Percentiles rank a stretch among this genome's conserved stretches.
Conservation (phyloP, 2,113 vertebrate genomes). For the Zosterops japonicus region DNA sequence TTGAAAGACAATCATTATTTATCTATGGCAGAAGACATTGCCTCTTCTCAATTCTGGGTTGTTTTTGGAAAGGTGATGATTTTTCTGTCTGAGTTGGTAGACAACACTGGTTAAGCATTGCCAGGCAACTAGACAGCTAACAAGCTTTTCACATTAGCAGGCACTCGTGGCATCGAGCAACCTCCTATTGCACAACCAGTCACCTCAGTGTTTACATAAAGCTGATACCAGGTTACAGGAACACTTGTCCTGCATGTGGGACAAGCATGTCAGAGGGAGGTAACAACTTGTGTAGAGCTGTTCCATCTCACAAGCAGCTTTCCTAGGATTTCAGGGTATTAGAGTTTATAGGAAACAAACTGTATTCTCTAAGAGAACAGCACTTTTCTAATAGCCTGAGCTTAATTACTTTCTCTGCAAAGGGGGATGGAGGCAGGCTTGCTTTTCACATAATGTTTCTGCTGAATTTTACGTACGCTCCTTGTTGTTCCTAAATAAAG, state of each 20-base stretch:
- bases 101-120: background rate
- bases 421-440: background rate
- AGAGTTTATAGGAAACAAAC: background rate
- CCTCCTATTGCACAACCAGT: background rate
- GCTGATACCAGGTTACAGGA: background rate
- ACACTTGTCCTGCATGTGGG: background rate
- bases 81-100: background rate
- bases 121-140: constrained; percentile 8
- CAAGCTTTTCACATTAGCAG: constrained; percentile 35
- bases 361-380: background rate
- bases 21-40: background rate
- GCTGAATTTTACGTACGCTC: background rate
- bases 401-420: background rate
- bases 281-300: background rate
- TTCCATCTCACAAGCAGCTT: background rate
- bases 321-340: background rate
- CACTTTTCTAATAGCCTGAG: background rate
- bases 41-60: background rate
- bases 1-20: background rate
- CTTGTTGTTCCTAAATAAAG: background rate
- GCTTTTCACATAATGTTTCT: background rate
- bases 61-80: background rate
- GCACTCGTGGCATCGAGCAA: background rate
- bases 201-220: background rate
- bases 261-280: background rate